Evolutionary conservation across 2,797 vertebrate species (phyloP).

Genomic region (Oryzias dopingdopingensis): DNA sequence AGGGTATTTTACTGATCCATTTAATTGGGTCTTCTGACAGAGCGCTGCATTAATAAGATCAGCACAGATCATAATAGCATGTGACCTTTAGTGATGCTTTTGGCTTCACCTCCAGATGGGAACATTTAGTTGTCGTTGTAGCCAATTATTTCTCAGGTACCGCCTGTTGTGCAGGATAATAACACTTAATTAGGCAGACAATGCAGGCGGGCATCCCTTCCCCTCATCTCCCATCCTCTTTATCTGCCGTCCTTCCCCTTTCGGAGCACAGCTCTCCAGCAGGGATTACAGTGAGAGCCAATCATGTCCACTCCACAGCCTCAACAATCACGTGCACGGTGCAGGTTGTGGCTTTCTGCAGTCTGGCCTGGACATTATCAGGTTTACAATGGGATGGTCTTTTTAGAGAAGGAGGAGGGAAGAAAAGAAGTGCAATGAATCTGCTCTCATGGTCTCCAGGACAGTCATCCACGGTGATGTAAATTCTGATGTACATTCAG

Average conservation of each 20-base stretch:
- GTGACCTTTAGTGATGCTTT: constrained; percentile 76
- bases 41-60: constrained; percentile 73
- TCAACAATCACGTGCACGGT: constrained; percentile 62
- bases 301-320: constrained; percentile 69
- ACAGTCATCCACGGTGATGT: constrained; percentile 19
- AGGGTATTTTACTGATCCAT: constrained; percentile 54
- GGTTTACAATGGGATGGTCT: constrained; percentile 64
- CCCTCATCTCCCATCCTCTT: constrained; percentile 31
- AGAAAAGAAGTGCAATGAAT: constrained; percentile 42
- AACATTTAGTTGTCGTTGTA: constrained; percentile 77
- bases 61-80: constrained; percentile 65
- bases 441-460: constrained; percentile 59
- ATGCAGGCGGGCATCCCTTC: constrained; percentile 38
- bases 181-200: constrained; percentile 79
- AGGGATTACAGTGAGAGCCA: constrained; percentile 61
- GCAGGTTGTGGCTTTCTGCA: constrained; percentile 45
- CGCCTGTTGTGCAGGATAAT: constrained; percentile 80
- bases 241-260: constrained; percentile 45
- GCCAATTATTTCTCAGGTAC: constrained; percentile 82
- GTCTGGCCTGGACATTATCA: constrained; percentile 61
- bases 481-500: no score
- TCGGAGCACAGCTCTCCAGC: constrained; percentile 49
- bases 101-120: constrained; percentile 77
- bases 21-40: constrained; percentile 53
- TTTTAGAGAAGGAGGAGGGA: constrained; percentile 59